Base-by-base conservation (phyloP, 2,888 invertebrate species). In the Archips xylosteana region DNA sequence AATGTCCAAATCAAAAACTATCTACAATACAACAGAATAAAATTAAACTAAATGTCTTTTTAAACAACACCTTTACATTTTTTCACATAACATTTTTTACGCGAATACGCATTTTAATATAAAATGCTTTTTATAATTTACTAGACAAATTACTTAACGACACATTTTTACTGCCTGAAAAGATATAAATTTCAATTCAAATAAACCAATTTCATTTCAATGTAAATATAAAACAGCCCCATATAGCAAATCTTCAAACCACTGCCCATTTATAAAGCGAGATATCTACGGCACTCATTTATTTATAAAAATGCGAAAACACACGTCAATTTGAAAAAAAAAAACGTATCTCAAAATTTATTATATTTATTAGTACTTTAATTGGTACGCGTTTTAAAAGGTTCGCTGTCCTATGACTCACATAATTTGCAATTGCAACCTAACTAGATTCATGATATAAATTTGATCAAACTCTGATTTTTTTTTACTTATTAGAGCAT, bases 101-200 rank as follows among this genome's bases (percentile, higher is more conserved):
- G 54, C 68, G 49, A 62, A 62, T 72, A 45, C 42, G 51, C 69
- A 74, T 65, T 74, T 70, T 70, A 74, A 74, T 70, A 61, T 74
- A 65, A 70, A 74, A 65, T 65, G 65, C 45, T 3, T 54, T 39
- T 70, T 64, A 73, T 69, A 73, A 64, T 73, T 74, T 65, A 74
- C 70, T 65, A 70, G 51, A 15, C 64, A 65, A 13, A 70, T 45
- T n/a, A 61, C 64, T 74, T 61, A 70, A 42, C 36, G 51, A 13
- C 15, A 65, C 59, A 69, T 69, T 57, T 64, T 63, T 68, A 69
- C 39, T 49, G 61, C 65, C 70, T 71, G 67, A 66, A 66, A 47
- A 75, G 45, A 71, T 62, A 39, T 15, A 75, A 62, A 57, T 57
- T 32, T 57, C 57, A 32, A 32, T 57, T 57, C 57, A 57, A 57